phyloP scores from a whole-genome alignment of 1,140 invertebrate genomes.

The Drosophila micromelanica region DNA sequence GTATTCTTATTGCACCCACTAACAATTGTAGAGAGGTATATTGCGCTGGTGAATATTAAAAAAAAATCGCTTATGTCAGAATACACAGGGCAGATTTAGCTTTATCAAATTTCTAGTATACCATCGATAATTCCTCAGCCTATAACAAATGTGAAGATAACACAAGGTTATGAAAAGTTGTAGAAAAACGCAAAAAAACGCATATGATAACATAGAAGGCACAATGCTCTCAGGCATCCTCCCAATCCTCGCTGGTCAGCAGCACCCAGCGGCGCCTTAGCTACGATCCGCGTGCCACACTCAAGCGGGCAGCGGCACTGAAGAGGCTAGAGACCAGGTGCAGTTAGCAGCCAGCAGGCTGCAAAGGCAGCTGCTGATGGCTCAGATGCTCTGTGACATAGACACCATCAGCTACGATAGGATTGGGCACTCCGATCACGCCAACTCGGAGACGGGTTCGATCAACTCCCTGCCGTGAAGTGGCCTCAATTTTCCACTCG shows the following conservation, averaged over 20 bases:
- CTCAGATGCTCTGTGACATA: constrained; percentile 37
- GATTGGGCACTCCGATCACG: neutral
- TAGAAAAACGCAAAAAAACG: too few species aligned
- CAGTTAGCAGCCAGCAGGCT: neutral
- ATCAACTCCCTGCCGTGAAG: constrained; percentile 21
- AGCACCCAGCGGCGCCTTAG: constrained; percentile 36
- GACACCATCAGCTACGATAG: neutral
- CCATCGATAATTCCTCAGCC: too few species aligned
- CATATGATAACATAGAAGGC: too few species aligned
- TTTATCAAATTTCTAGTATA: too few species aligned
- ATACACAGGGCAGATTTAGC: too few species aligned
- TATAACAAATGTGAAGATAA: too few species aligned
- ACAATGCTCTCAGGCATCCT: neutral
- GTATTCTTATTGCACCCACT: neutral
- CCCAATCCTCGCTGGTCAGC: too few species aligned
- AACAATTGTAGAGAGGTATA: neutral
- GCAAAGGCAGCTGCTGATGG: constrained; percentile 46
- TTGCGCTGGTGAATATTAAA: neutral
- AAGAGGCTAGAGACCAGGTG: constrained; percentile 7
- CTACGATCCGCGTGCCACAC: constrained; percentile 47
- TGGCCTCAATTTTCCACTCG: neutral
- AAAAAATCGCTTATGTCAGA: too few species aligned
- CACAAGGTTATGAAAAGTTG: too few species aligned
- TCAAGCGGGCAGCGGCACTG: constrained; percentile 14
- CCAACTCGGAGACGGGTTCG: constrained; percentile 20